Percentiles rank a stretch among this genome's conserved stretches.
phyloP scores from a whole-genome alignment of 2,797 vertebrate genomes.

The Poeciliopsis turneri region DNA sequence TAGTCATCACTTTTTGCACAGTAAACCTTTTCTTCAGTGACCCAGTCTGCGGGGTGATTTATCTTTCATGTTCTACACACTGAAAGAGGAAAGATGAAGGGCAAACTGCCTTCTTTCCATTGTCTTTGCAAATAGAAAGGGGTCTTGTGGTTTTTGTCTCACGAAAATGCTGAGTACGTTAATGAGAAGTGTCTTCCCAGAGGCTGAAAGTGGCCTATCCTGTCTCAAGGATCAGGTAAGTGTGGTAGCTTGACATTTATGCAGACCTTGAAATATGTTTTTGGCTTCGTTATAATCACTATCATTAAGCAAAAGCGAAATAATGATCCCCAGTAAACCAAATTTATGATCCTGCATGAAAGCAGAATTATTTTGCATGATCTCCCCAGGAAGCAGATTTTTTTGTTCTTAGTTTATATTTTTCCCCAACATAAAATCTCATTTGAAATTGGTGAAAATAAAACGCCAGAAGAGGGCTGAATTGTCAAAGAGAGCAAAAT shows the following conservation, averaged over 20 bases:
- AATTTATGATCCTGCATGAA: background rate
- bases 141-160: slow-evolving; percentile 59
- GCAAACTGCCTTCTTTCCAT: slow-evolving; percentile 66
- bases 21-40: slow-evolving; percentile 38
- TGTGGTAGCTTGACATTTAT: slow-evolving; percentile 27
- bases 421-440: background rate
- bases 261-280: slow-evolving; percentile 36
- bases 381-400: background rate
- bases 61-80: slow-evolving; percentile 66
- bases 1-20: slow-evolving; percentile 43
- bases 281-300: background rate
- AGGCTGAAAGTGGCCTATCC: slow-evolving; percentile 42
- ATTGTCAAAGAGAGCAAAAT: background rate
- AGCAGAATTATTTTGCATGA: background rate
- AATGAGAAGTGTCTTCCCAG: slow-evolving; percentile 52
- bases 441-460: background rate
- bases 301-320: slow-evolving; percentile 12
- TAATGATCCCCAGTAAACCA: background rate
- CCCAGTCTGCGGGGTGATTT: slow-evolving; percentile 45
- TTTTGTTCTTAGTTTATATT: background rate
- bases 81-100: slow-evolving; percentile 57
- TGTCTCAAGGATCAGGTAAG: slow-evolving; percentile 42
- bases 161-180: slow-evolving; percentile 68
- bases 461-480: background rate
- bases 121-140: slow-evolving; percentile 61